These are phyloP conservation scores for Uloborus plumipes DNA, from an alignment of 2,888 invertebrate genomes.

Conservation along the genomic window DNA sequence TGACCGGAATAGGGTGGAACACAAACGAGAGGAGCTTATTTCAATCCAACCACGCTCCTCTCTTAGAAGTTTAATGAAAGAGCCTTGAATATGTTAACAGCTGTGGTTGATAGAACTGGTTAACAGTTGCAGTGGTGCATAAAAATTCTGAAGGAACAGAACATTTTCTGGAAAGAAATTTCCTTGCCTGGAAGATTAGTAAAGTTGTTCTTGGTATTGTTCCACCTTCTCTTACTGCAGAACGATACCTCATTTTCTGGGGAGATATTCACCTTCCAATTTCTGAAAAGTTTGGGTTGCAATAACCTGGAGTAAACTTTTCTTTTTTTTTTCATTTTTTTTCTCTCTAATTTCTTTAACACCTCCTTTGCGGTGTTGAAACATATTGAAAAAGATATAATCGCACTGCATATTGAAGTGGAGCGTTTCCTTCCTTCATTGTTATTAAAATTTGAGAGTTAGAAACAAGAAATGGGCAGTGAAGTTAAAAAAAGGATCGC, in stretches of 20 bases:
- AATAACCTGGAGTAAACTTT: slow-evolving; percentile 16
- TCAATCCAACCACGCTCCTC: slow-evolving; percentile 28
- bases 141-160: slow-evolving; percentile 41
- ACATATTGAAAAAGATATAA: slow-evolving; percentile 38
- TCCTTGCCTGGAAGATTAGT: slow-evolving; percentile 37
- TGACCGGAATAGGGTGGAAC: neutral
- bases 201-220: slow-evolving; percentile 44
- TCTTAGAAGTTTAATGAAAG: slow-evolving; percentile 53
- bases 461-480: no score
- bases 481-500: no score
- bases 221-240: slow-evolving; percentile 27
- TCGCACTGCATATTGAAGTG: neutral
- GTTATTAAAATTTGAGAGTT: no score
- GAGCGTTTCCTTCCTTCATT: neutral
- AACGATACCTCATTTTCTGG: slow-evolving; percentile 42
- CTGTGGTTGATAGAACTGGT: slow-evolving; percentile 59
- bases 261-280: slow-evolving; percentile 30
- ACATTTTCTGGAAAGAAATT: slow-evolving; percentile 32
- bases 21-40: slow-evolving; percentile 15
- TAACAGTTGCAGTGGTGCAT: slow-evolving; percentile 55
- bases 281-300: slow-evolving; percentile 48
- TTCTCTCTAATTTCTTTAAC: slow-evolving; percentile 23
- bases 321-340: slow-evolving; percentile 20
- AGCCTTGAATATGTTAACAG: slow-evolving; percentile 58
- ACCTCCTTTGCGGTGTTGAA: slow-evolving; percentile 18